Evolutionary conservation across 2,113 vertebrate genomes (phyloP).

Genomic region (Tragelaphus scriptus): DNA sequence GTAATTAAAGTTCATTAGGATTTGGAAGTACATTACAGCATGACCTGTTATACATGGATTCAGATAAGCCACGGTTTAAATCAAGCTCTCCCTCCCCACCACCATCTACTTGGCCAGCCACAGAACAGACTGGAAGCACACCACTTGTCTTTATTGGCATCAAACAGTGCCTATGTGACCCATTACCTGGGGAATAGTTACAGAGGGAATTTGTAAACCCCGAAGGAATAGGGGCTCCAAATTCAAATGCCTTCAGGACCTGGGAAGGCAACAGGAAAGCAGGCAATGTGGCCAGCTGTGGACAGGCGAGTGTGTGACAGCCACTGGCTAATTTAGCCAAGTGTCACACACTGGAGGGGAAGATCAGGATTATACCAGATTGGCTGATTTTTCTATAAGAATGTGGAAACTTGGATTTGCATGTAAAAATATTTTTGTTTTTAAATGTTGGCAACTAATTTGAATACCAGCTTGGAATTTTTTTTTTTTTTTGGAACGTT

Average conservation of each 20-base stretch:
- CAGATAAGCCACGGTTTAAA: not conserved
- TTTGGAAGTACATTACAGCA: not conserved
- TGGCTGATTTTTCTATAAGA: not conserved
- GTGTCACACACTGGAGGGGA: not conserved
- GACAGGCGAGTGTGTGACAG: not conserved
- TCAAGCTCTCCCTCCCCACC: not conserved
- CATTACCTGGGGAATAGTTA: not conserved
- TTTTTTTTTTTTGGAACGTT: not conserved
- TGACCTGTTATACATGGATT: not conserved
- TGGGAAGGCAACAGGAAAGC: not conserved
- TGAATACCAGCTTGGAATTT: not conserved
- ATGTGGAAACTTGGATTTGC: not conserved
- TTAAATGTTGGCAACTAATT: not conserved
- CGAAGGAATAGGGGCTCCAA: not conserved
- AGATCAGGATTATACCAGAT: not conserved
- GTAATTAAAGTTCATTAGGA: conserved; percentile 1
- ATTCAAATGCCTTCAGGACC: not conserved
- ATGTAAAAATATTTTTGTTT: not conserved
- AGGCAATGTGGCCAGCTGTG: not conserved
- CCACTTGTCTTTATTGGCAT: not conserved
- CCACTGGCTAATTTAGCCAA: not conserved
- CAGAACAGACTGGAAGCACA: not conserved
- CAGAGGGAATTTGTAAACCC: not conserved
- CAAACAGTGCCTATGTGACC: not conserved
- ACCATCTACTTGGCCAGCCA: not conserved